Evolutionary conservation across 2,113 vertebrate species (phyloP).

Genomic region (Parus major): DNA sequence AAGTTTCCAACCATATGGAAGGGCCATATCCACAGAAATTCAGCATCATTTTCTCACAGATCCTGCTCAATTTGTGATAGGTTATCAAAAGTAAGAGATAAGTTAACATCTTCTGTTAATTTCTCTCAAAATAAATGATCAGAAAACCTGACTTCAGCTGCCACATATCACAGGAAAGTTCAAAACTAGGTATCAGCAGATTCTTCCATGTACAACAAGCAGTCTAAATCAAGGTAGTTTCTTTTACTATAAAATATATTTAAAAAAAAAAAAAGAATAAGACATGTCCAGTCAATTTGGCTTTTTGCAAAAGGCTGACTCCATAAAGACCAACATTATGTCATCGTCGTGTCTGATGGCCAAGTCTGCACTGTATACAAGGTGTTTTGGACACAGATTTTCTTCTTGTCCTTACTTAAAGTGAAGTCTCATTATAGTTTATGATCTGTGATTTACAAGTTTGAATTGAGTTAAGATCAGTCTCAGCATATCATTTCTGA

Average conservation of each 20-base stretch:
- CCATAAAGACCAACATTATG: constrained; percentile 22
- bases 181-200: not conserved
- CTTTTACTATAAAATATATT: not conserved
- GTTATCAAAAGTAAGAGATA: not conserved
- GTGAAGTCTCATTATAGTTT: constrained; percentile 46
- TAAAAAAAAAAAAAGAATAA: not conserved
- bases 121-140: not conserved
- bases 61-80: not conserved
- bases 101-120: not conserved
- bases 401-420: constrained; percentile 11
- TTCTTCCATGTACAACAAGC: not conserved
- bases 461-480: constrained; percentile 3
- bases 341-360: not conserved
- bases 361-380: constrained; percentile 38
- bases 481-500: constrained; percentile 11
- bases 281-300: not conserved
- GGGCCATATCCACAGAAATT: not conserved
- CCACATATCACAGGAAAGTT: not conserved
- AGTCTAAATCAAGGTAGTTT: not conserved
- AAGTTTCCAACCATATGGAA: not conserved
- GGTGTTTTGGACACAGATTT: constrained; percentile 29
- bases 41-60: not conserved
- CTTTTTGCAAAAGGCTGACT: constrained; percentile 1
- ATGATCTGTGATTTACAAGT: constrained; percentile 52
- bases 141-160: not conserved